A percentile compares a stretch with the other conserved stretches of the same genome.
These are phyloP conservation scores for Drosophila baimaii DNA, from an alignment of 1,140 invertebrate genomes.

Conservation along the genomic window DNA sequence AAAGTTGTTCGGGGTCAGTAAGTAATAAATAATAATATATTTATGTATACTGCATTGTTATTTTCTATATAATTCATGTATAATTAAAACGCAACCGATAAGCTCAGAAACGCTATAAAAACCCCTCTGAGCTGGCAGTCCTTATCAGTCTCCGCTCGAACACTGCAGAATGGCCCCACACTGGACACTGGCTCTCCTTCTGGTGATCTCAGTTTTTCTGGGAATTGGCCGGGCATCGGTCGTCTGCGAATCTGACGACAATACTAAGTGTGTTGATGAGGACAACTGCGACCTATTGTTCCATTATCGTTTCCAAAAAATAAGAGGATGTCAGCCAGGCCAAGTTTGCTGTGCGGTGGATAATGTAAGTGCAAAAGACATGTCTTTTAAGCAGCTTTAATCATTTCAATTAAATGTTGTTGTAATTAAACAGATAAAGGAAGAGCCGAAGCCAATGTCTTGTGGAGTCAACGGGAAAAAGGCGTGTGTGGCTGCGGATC, in stretches of 20 bases:
- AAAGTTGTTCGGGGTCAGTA: too few species aligned
- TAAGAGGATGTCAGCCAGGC: accelerated
- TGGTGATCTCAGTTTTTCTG: not conserved
- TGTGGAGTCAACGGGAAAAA: not conserved
- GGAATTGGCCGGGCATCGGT: not conserved
- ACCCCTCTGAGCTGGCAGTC: too few species aligned
- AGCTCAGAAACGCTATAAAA: not conserved
- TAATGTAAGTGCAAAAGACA: not conserved
- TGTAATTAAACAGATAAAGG: not conserved
- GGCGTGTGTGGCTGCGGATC: not conserved
- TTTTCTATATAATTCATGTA: not conserved
- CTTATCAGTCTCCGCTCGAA: not conserved
- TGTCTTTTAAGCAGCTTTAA: not conserved
- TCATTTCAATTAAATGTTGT: not conserved
- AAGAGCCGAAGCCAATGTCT: too few species aligned
- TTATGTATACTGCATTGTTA: too few species aligned
- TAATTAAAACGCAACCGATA: not conserved
- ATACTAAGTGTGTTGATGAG: not conserved
- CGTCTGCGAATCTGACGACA: not conserved
- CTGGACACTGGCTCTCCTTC: conserved; percentile 1
- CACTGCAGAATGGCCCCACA: not conserved
- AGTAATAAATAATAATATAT: too few species aligned
- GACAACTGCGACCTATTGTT: accelerated
- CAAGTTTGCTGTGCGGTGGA: not conserved
- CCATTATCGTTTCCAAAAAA: not conserved